Base-by-base conservation (phyloP, 1,140 invertebrate genomes). In the Aphis gossypii region DNA sequence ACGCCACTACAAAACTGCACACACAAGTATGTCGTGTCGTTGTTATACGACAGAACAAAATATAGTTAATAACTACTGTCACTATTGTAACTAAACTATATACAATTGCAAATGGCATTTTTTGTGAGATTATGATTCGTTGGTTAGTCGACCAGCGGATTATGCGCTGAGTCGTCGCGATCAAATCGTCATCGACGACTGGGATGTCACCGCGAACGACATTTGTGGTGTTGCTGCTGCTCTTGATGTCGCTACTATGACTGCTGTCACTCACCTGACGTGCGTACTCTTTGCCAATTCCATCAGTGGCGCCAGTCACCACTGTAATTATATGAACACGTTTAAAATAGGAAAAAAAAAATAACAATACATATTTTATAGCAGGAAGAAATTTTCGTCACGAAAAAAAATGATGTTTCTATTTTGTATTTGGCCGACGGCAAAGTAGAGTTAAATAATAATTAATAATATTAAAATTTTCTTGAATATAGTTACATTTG, bases 261-360 rank as follows among this genome's bases (percentile, higher is more conserved):
- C n/a, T 51, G 9, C 35, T 68, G 94, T 94, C 95, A 95, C 95
- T 95, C 95, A 97, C 96, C 94, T 97, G 96, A 95, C 97, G 96
- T 6, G 98, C 97, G 95, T 97, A 99, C 5, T 97, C 98, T 95
- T 98, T 98, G n/a, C 98, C 98, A 94, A 99, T 97, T 20, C 98
- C 98, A 96, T 99, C 98, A 11, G 98, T 99, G 2, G 97, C 97
- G 51, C 98, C 98, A 54, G 98, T 99, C 0, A 99, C 96, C 93
- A 99, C 97, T 96, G 96, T 96, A 94, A 95, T 94, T 94, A 95
- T 94, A 94, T 87, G 21, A 48, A 76, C 6, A 0, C 4, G n/a
- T 76, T 76, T n/a, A 68, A 30, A 5, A n/a, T 68, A n/a, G 30
- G 60, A 4, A 14, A 48, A 48, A 48, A 41, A 2, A 41, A 2